A percentile compares a stretch with the other conserved stretches of the same genome.
phyloP scores from a whole-genome alignment of 2,888 invertebrate species.

The Bombyx huttoni region DNA sequence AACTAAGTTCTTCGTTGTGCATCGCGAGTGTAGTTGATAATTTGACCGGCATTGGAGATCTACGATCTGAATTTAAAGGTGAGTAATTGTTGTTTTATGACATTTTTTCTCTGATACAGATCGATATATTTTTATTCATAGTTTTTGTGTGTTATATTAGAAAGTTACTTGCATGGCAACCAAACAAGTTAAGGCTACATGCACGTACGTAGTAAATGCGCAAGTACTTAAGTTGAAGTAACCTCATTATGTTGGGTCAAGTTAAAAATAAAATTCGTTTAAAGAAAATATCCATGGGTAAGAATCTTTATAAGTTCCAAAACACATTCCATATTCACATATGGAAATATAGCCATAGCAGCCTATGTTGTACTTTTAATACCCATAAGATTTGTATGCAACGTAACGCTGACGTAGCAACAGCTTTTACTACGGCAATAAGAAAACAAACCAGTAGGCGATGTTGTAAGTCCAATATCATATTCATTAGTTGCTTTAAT shows the following conservation, averaged over 20 bases:
- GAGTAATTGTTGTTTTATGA: conserved; percentile 18
- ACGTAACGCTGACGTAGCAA: conserved; percentile 8
- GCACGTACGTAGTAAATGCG: conserved; percentile 44
- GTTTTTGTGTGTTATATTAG: conserved; percentile 49
- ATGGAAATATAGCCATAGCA: no score
- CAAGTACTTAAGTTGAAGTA: conserved; percentile 54
- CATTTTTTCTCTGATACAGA: conserved; percentile 1
- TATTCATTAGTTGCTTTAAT: conserved; percentile 19
- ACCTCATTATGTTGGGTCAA: conserved; percentile 48
- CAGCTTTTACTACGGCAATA: conserved; percentile 21
- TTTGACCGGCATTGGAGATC: conserved; percentile 36
- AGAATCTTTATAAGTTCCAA: no score
- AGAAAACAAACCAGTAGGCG: conserved; percentile 42
- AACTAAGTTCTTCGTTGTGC: conserved; percentile 38
- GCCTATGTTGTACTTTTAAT: not conserved
- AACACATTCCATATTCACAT: no score
- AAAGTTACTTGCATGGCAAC: conserved; percentile 62
- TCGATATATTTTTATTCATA: conserved; percentile 4
- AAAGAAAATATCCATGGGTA: not conserved
- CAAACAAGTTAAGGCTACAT: conserved; percentile 52
- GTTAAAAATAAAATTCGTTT: conserved; percentile 26
- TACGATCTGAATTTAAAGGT: conserved; percentile 51
- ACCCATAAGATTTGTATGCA: conserved; percentile 8
- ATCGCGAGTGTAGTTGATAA: conserved; percentile 54
- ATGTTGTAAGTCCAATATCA: conserved; percentile 40